Evolutionary conservation across 2,888 invertebrate species (phyloP).

Genomic region (Apamea crenata): DNA sequence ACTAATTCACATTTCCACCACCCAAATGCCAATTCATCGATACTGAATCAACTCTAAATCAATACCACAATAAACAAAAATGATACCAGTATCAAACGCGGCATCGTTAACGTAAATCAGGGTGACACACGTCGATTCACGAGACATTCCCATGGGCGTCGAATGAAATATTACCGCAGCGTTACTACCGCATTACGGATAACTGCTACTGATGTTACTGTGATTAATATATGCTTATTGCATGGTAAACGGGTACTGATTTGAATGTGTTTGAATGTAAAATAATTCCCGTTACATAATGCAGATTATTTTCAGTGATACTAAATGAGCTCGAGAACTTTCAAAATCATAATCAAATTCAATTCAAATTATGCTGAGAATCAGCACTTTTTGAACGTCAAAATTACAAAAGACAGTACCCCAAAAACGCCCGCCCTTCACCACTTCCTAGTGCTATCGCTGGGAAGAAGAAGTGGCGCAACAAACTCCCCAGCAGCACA

Average conservation of each 20-base stretch:
- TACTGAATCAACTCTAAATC: conserved; percentile 32
- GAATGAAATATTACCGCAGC: conserved; percentile 74
- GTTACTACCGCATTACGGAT: conserved; percentile 60
- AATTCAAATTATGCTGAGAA: too few relatives aligned
- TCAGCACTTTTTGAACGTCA: too few relatives aligned
- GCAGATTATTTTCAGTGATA: neutral
- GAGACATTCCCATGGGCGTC: conserved; percentile 66
- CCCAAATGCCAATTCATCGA: neutral
- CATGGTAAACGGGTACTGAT: conserved; percentile 1
- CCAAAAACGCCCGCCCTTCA: too few relatives aligned
- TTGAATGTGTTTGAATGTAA: conserved; percentile 1
- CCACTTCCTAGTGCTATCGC: too few relatives aligned
- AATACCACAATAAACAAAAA: conserved; percentile 51
- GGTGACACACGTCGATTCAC: conserved; percentile 68
- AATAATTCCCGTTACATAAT: neutral
- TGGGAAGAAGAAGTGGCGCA: too few relatives aligned
- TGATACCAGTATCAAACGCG: conserved; percentile 40
- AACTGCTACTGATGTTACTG: conserved; percentile 35
- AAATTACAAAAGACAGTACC: too few relatives aligned
- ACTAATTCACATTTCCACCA: conserved; percentile 13
- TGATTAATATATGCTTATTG: conserved; percentile 48
- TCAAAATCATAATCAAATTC: too few relatives aligned
- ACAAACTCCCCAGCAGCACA: too few relatives aligned
- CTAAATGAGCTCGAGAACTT: too few relatives aligned
- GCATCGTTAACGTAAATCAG: conserved; percentile 66